Conservation (phyloP, 2,797 vertebrate species). For the Rhinophrynus dorsalis region DNA sequence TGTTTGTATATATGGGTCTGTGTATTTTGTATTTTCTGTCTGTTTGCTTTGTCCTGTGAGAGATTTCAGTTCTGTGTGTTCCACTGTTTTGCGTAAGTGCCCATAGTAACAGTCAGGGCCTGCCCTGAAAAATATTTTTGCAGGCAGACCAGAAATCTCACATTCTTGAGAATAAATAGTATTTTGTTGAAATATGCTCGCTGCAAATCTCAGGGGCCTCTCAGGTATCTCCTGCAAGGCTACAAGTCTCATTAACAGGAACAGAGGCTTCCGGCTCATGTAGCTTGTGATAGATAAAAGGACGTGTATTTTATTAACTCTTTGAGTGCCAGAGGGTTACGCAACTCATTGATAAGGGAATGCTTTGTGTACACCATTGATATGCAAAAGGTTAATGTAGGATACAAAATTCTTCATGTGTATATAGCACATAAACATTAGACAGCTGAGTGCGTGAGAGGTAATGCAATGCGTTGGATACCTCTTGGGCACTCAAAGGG, state of each 20-base stretch:
- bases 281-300: background rate
- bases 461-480: too few relatives aligned
- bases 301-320: background rate
- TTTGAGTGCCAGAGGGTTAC: too few relatives aligned
- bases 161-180: conserved; percentile 43
- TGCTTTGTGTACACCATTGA: too few relatives aligned
- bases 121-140: conserved; percentile 1
- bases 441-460: too few relatives aligned
- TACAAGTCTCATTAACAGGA: background rate
- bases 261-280: background rate
- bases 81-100: conserved; percentile 1
- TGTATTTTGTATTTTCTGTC: background rate
- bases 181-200: conserved; percentile 19
- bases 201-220: conserved; percentile 28
- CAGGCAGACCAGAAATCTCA: conserved; percentile 35
- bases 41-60: background rate
- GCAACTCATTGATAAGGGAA: too few relatives aligned
- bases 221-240: conserved; percentile 2
- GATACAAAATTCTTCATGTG: too few relatives aligned
- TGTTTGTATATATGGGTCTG: background rate
- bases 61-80: conserved; percentile 13
- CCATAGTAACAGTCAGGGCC: conserved; percentile 24
- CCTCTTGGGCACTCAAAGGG: too few relatives aligned
- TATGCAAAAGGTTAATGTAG: too few relatives aligned
- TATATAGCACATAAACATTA: too few relatives aligned